Percentiles rank a stretch among this genome's conserved stretches.
Conservation (phyloP, 2,113 vertebrate species). For the Halcyon senegalensis region DNA sequence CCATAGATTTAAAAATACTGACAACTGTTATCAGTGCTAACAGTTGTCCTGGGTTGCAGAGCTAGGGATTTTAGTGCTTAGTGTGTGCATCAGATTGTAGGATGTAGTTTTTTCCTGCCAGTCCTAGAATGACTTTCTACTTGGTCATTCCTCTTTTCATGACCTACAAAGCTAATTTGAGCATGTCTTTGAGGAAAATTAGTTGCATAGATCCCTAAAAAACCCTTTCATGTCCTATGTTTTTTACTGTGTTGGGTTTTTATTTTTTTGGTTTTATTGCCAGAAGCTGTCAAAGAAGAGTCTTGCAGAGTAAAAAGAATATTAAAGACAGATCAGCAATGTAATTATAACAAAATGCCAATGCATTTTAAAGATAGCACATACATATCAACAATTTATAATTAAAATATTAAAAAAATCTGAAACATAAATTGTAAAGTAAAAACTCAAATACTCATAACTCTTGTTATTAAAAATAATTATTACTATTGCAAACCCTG, state of each 20-base stretch:
- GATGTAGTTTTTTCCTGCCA: background rate
- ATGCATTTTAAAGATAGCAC: background rate
- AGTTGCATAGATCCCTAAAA: background rate
- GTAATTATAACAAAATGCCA: background rate
- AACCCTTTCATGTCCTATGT: background rate
- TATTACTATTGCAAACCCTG: background rate
- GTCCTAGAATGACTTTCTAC: background rate
- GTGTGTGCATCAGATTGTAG: background rate
- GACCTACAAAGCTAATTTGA: background rate
- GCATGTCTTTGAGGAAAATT: constrained; percentile 9
- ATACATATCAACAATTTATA: background rate
- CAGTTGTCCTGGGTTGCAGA: background rate
- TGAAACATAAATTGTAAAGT: background rate
- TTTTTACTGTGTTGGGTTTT: background rate
- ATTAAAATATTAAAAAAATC: constrained; percentile 8
- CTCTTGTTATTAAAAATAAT: background rate
- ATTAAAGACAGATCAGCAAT: background rate
- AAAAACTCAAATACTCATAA: background rate
- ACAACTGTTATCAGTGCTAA: background rate
- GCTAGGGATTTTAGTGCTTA: background rate
- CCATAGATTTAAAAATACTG: background rate
- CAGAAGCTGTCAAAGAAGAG: background rate
- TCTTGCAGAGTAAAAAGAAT: background rate
- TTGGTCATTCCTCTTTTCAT: background rate
- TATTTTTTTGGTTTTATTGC: background rate